Base-by-base conservation (phyloP, 2,797 vertebrate genomes). In the Geotrypetes seraphini region DNA sequence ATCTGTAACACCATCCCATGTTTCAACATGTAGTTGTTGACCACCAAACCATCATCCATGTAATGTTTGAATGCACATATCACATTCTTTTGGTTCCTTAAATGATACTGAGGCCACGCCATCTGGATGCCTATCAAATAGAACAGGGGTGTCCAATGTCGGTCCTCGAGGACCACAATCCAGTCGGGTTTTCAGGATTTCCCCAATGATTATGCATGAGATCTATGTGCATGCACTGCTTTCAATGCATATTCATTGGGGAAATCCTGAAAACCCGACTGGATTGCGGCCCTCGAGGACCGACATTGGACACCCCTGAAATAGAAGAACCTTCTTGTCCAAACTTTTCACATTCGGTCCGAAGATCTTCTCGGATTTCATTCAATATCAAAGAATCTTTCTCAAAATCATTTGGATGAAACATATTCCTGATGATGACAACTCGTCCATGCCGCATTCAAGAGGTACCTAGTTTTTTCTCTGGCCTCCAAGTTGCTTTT, bases 401-500 rank as follows among this genome's bases (percentile, higher is more conserved):
- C 91, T 97, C 94, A 70, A 98, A 97, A 63, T 97, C 94, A 26
- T 68, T 86, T 25, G 93, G 94, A 47, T 97, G 95, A 62, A 98
- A 98, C 95, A 98, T 97, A 66, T 98, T 97, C 65, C 75, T 85
- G 60, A 97, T 90, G 62, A 97, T 90, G 53, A 97, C 32, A 13
- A 97, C 94, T 43, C 88, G 87, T 30, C 98, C 92, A 2, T 91
- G 82, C 26, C 90, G 79, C 78, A 88, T 85, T 39, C 90, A 82
- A 24, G 43, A 15, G 0, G 83, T 75, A 5, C 79, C 86, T 14
- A 60, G 53, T 59, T 84, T 66, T 61, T 88, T 96, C 80, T 98
- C 91, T 0, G 94, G 94, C 71, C 88, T 87, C 95, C 94, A 97
- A 75, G n/a, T n/a, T n/a, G n/a, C 94, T 93, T 98, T 60, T 97